phyloP scores from a whole-genome alignment of 2,888 invertebrate genomes.

The Drosophila kuntzei region DNA sequence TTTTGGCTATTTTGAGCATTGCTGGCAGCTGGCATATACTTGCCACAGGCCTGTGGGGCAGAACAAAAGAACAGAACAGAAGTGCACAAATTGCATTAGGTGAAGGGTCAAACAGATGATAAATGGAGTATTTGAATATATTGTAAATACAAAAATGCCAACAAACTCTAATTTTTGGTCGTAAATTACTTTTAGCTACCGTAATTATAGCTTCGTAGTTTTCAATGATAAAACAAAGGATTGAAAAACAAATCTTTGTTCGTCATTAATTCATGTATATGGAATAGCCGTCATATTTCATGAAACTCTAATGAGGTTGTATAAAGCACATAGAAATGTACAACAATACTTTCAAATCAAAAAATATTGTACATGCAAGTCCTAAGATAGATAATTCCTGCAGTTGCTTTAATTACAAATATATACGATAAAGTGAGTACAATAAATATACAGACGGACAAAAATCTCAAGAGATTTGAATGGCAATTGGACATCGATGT shows the following conservation, averaged over 20 bases:
- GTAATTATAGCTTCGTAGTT: neutral
- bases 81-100: constrained; percentile 18
- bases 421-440: neutral
- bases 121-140: neutral
- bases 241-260: neutral
- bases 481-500: no score
- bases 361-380: neutral
- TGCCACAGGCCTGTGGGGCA: constrained; percentile 90
- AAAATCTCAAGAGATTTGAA: neutral
- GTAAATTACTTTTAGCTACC: neutral
- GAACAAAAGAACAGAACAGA: constrained; percentile 15
- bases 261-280: neutral
- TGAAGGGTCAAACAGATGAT: neutral
- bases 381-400: neutral
- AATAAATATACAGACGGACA: constrained; percentile 2
- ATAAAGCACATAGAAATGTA: neutral
- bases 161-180: neutral
- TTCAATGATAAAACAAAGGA: constrained; percentile 1
- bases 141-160: constrained; percentile 13
- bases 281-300: neutral
- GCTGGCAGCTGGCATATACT: constrained; percentile 94
- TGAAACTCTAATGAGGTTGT: neutral
- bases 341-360: neutral
- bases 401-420: neutral
- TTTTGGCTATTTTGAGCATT: constrained; percentile 93